Percentiles rank a stretch among this genome's conserved stretches.
These are phyloP conservation scores for Leptoteleia sp. DNA, from an alignment of 1,140 invertebrate species.

Conservation along the genomic window DNA sequence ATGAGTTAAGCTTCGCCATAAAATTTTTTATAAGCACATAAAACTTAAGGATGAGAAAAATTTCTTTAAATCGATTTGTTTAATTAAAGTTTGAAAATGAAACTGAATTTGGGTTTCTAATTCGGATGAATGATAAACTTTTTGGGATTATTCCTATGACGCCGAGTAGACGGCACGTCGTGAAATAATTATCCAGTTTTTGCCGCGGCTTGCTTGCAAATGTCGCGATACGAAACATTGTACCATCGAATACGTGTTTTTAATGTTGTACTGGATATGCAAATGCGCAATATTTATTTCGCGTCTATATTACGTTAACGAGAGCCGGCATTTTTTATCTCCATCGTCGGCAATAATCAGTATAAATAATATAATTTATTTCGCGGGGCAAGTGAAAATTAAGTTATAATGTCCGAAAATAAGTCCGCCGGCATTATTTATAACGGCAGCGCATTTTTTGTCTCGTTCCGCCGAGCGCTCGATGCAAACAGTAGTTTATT, in stretches of 20 bases:
- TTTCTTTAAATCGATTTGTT: no score
- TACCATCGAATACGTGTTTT: slow-evolving; percentile 61
- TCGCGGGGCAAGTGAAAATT: slow-evolving; percentile 41
- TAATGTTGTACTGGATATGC: slow-evolving; percentile 63
- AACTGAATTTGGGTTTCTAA: not conserved
- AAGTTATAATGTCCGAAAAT: slow-evolving; percentile 57
- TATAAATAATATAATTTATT: slow-evolving; percentile 59
- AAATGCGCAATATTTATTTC: slow-evolving; percentile 57
- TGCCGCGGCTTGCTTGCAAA: slow-evolving; percentile 29
- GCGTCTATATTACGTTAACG: slow-evolving; percentile 52
- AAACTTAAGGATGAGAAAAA: no score
- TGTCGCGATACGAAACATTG: slow-evolving; percentile 54
- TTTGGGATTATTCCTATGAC: slow-evolving; percentile 22
- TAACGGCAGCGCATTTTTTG: slow-evolving; percentile 39
- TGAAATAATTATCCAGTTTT: slow-evolving; percentile 58
- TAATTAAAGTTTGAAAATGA: not conserved
- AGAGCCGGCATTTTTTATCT: slow-evolving; percentile 37
- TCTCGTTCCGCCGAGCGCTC: slow-evolving; percentile 4
- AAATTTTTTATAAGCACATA: no score
- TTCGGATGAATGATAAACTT: slow-evolving; percentile 7
- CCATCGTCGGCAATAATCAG: slow-evolving; percentile 35
- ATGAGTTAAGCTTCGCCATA: no score
- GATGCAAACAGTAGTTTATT: slow-evolving; percentile 59
- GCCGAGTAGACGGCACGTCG: slow-evolving; percentile 1
- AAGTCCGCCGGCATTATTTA: slow-evolving; percentile 43